Evolutionary conservation across 2,113 vertebrate genomes (phyloP).

Genomic region (Oceanites oceanicus): DNA sequence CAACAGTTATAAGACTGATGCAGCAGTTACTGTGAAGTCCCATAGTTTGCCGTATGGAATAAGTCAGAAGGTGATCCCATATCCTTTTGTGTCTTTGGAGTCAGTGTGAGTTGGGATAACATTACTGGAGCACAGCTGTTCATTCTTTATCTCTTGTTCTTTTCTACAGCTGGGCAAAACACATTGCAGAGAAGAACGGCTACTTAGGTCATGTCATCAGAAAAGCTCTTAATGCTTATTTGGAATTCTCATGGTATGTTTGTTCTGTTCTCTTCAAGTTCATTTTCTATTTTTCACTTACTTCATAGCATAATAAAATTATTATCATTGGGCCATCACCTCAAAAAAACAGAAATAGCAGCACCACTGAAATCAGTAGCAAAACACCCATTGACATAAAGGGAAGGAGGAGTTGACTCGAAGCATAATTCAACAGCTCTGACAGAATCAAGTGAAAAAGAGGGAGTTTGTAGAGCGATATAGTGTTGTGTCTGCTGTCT

Average conservation of each 20-base stretch:
- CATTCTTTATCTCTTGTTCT: background rate
- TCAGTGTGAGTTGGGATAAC: background rate
- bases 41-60: background rate
- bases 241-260: slow-evolving; percentile 83
- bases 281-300: background rate
- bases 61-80: background rate
- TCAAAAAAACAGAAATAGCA: background rate
- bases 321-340: background rate
- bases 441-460: background rate
- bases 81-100: background rate
- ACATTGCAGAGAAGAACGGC: slow-evolving; percentile 86
- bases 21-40: background rate
- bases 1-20: background rate
- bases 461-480: background rate
- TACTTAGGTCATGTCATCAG: slow-evolving; percentile 87
- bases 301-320: background rate
- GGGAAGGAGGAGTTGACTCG: background rate
- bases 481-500: background rate
- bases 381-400: background rate
- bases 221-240: slow-evolving; percentile 87
- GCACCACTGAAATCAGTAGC: background rate
- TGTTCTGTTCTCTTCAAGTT: background rate
- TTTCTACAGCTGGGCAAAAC: slow-evolving; percentile 84
- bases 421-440: background rate
- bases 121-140: background rate